These are phyloP conservation scores for Eubasilissa regina DNA, from an alignment of 1,140 invertebrate genomes.

Conservation along the genomic window DNA sequence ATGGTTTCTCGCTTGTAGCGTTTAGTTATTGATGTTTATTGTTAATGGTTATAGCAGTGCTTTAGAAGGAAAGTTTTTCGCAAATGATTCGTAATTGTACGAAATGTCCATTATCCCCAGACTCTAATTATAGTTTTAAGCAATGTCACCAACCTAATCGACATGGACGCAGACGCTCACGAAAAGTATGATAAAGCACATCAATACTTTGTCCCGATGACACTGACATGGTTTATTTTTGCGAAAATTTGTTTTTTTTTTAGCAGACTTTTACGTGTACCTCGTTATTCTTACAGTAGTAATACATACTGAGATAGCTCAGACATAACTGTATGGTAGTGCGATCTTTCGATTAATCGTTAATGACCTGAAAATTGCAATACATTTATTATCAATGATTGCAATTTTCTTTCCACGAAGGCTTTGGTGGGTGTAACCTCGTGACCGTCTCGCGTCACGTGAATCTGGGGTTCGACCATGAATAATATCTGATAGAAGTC, in stretches of 20 bases:
- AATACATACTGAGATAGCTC: not conserved
- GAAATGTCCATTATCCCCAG: slow-evolving; percentile 26
- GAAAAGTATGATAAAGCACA: slow-evolving; percentile 40
- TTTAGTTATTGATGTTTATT: slow-evolving; percentile 8
- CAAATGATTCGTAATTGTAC: slow-evolving; percentile 25
- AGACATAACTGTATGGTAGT: slow-evolving; percentile 11
- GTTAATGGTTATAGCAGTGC: not conserved
- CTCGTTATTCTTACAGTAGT: not conserved
- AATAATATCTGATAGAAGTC: slow-evolving; percentile 11
- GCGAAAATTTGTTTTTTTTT: not conserved
- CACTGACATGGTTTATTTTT: slow-evolving; percentile 21
- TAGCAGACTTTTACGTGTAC: not conserved
- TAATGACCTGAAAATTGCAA: slow-evolving; percentile 9
- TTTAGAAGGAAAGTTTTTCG: not conserved
- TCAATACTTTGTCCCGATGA: slow-evolving; percentile 40
- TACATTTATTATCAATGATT: slow-evolving; percentile 19
- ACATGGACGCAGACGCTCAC: slow-evolving; percentile 38
- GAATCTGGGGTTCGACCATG: slow-evolving; percentile 46
- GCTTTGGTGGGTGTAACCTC: slow-evolving; percentile 50
- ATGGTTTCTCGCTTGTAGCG: slow-evolving; percentile 40
- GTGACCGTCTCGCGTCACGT: slow-evolving; percentile 45
- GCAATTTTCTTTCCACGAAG: slow-evolving; percentile 27
- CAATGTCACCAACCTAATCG: slow-evolving; percentile 50
- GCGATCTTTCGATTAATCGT: not conserved
- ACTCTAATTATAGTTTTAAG: slow-evolving; percentile 49